Evolutionary conservation across 53 echinoderm and acorn worm genomes (phyloP).

Genomic region (Paelopatides confundens): DNA sequence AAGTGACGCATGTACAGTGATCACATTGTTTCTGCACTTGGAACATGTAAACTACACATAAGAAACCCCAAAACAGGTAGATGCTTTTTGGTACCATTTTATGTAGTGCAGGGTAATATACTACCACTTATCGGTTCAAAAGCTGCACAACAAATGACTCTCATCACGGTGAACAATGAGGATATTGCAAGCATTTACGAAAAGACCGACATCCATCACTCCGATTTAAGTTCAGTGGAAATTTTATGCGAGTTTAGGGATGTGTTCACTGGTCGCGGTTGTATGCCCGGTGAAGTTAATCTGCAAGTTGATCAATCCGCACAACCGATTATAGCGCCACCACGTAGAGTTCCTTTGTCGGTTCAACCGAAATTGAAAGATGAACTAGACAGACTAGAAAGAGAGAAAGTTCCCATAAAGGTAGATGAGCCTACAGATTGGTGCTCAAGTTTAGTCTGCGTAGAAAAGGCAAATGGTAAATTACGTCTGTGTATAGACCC

Average conservation of each 20-base stretch:
- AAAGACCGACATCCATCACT: too few species aligned
- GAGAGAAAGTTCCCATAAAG: background rate
- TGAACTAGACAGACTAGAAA: too few species aligned
- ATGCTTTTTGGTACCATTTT: slow-evolving; percentile 50
- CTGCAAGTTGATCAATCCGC: too few species aligned
- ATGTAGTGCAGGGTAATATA: slow-evolving; percentile 17
- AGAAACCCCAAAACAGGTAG: slow-evolving; percentile 54
- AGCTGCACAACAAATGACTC: slow-evolving; percentile 57
- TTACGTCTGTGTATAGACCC: slow-evolving; percentile 58
- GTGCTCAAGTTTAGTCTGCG: slow-evolving; percentile 60
- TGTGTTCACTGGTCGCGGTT: too few species aligned
- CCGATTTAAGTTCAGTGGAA: too few species aligned
- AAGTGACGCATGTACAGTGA: slow-evolving; percentile 21
- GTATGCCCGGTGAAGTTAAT: too few species aligned
- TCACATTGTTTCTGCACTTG: background rate
- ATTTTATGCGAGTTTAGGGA: too few species aligned
- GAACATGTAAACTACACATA: slow-evolving; percentile 46
- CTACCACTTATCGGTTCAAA: slow-evolving; percentile 48
- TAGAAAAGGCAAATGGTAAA: slow-evolving; percentile 59
- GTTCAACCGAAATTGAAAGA: too few species aligned
- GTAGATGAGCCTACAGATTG: slow-evolving; percentile 53
- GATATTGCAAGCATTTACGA: slow-evolving; percentile 19
- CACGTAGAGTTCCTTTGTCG: too few species aligned
- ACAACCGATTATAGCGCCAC: too few species aligned
- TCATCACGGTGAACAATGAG: slow-evolving; percentile 52